A percentile compares a stretch with the other conserved stretches of the same genome.
Conservation (phyloP, 2,113 vertebrate species). For the Dromiciops gliroides region DNA sequence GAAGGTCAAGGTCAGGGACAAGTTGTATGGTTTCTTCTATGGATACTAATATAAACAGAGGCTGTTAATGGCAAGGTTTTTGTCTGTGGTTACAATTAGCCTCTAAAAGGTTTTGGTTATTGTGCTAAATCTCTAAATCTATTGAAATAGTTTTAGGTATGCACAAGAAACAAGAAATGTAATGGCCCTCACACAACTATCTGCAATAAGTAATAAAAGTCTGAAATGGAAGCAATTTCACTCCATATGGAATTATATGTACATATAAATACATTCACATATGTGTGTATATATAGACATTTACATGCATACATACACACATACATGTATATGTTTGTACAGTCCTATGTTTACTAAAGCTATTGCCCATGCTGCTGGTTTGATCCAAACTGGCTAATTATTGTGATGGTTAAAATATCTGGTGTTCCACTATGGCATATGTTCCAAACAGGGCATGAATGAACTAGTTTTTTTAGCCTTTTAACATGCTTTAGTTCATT, state of each 20-base stretch:
- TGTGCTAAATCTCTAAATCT: slow-evolving; percentile 69
- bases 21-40: slow-evolving; percentile 61
- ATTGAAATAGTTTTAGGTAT: slow-evolving; percentile 70
- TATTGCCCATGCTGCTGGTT: slow-evolving; percentile 53
- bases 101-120: slow-evolving; percentile 72
- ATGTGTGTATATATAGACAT: background rate
- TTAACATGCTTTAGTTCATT: slow-evolving; percentile 13
- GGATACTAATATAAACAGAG: slow-evolving; percentile 41
- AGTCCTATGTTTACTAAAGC: slow-evolving; percentile 58
- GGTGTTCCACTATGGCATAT: slow-evolving; percentile 2
- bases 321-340: slow-evolving; percentile 66
- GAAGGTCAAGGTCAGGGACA: slow-evolving; percentile 63
- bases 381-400: slow-evolving; percentile 50
- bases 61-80: slow-evolving; percentile 51
- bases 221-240: slow-evolving; percentile 74
- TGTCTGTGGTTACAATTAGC: slow-evolving; percentile 14
- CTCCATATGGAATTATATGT: slow-evolving; percentile 73
- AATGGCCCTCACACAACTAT: slow-evolving; percentile 76
- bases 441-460: slow-evolving; percentile 59
- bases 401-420: slow-evolving; percentile 74
- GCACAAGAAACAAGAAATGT: slow-evolving; percentile 69
- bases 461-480: slow-evolving; percentile 52
- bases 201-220: slow-evolving; percentile 79
- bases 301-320: too few species aligned
- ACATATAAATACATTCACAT: background rate